Evolutionary conservation across 2,888 invertebrate species (phyloP), one percentile per base, ranked within the genome.

Genomic region (Eremobia ochroleuca): DNA sequence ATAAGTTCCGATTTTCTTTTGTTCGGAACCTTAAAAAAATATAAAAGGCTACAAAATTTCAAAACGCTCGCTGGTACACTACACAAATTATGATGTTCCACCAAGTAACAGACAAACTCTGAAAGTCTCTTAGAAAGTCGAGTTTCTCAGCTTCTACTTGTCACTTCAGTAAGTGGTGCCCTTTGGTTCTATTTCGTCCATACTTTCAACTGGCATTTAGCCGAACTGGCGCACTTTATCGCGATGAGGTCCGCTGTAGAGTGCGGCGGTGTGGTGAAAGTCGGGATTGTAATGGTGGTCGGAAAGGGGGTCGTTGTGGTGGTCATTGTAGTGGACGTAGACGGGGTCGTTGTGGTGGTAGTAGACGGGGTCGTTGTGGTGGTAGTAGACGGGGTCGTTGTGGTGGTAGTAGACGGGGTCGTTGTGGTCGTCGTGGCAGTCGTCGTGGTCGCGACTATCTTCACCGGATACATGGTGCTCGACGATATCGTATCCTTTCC

Each of bases 401-500:
- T n/a, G 0, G 28, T 46, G 2, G 9, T 11, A 15, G 40, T 31
- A 1, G 37, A 15, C 1, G 55, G 25, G 11, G 52, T n/a, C 6
- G 40, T 31, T 0, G 37, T 21, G 2, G 46, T 18, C 21, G 52
- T 52, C 49, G 49, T 52, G 0, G 52, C 25, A 25, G 49, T 40
- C 0, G 43, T 25, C 4, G 2, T 31, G 0, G 3, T 18, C 0
- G 9, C 18, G 0, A n/a, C 0, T 3, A 2, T 1, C 8, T 13
- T 0, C 4, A 31, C 4, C 11, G 64, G 73, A 34, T 18, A 81
- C 81, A 40, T 40, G n/a, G 78, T 81, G 31, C 73, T 78, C 28
- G 81, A 58, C 46, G 81, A 66, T 13, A 34, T 0, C 4, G 0
- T 18, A 13, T 59, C 59, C 13, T 31, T 15, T 58, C 13, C 58